phyloP scores from a whole-genome alignment of 2,888 invertebrate genomes.

The Tryphoninae sp. region DNA sequence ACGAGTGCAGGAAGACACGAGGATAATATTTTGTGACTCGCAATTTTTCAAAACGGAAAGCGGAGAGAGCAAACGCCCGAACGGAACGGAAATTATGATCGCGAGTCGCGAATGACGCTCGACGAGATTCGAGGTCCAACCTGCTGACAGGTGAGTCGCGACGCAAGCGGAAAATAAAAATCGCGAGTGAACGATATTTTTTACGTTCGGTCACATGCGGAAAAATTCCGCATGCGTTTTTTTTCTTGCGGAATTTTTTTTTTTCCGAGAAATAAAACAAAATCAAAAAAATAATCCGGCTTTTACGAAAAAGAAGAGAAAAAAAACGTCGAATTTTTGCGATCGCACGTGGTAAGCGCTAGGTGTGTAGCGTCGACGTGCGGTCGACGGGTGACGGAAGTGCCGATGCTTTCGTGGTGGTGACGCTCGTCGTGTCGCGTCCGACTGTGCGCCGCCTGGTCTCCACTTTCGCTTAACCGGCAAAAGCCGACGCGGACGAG shows the following conservation, averaged over 20 bases:
- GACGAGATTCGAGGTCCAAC: conserved; percentile 10
- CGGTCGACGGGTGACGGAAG: conserved; percentile 43
- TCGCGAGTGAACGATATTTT: conserved; percentile 14
- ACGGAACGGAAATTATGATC: conserved; percentile 27
- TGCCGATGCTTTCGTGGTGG: conserved; percentile 45
- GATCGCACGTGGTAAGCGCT: conserved; percentile 16
- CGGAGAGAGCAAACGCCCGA: not conserved
- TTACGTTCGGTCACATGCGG: not conserved
- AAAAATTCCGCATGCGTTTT: too few species aligned
- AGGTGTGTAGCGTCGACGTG: conserved; percentile 40
- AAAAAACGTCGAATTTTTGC: not conserved
- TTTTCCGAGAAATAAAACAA: not conserved
- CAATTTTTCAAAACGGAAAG: not conserved
- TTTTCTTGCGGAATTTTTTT: too few species aligned
- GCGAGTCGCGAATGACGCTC: conserved; percentile 51
- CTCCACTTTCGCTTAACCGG: conserved; percentile 21
- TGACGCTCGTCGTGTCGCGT: conserved; percentile 51
- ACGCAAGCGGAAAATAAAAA: not conserved
- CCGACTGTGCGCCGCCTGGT: conserved; percentile 32
- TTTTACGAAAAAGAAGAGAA: not conserved
- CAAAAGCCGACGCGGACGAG: conserved; percentile 4
- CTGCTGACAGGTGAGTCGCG: conserved; percentile 54
- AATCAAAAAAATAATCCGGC: not conserved
- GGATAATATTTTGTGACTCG: conserved; percentile 50
- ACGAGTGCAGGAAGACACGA: conserved; percentile 22